phyloP scores from a whole-genome alignment of 2,113 vertebrate species.

The Genyomyrus donnyi region DNA sequence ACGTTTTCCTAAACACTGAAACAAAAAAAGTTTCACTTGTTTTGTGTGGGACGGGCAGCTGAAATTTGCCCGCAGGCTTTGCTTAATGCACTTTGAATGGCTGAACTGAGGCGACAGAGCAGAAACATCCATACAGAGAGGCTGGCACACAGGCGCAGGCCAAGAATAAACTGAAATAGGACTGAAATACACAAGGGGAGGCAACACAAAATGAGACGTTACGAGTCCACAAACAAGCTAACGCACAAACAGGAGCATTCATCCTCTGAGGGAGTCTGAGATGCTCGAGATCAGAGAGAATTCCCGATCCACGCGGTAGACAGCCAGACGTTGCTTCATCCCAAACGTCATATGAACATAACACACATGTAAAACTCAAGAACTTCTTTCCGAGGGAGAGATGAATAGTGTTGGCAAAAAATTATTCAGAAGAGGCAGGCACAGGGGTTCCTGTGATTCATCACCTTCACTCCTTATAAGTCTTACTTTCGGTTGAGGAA shows the following conservation, averaged over 20 bases:
- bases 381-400: not conserved
- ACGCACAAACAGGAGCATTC: constrained; percentile 14
- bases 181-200: constrained; percentile 1
- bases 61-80: constrained; percentile 51
- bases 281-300: not conserved
- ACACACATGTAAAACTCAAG: not conserved
- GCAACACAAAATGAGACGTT: not conserved
- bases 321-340: not conserved
- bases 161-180: not conserved
- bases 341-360: not conserved
- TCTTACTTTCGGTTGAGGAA: not conserved
- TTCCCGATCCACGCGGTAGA: not conserved
- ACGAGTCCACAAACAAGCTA: not conserved
- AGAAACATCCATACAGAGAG: constrained; percentile 38
- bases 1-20: not conserved
- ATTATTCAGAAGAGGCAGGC: not conserved
- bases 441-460: not conserved
- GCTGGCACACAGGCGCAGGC: not conserved
- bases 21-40: not conserved
- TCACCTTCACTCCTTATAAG: not conserved
- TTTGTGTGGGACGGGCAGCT: constrained; percentile 21
- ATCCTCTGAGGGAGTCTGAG: not conserved
- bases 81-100: constrained; percentile 64
- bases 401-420: not conserved
- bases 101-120: constrained; percentile 62